Evolutionary conservation across 2,113 vertebrate species (phyloP).

Genomic region (Takifugu bimaculatus): DNA sequence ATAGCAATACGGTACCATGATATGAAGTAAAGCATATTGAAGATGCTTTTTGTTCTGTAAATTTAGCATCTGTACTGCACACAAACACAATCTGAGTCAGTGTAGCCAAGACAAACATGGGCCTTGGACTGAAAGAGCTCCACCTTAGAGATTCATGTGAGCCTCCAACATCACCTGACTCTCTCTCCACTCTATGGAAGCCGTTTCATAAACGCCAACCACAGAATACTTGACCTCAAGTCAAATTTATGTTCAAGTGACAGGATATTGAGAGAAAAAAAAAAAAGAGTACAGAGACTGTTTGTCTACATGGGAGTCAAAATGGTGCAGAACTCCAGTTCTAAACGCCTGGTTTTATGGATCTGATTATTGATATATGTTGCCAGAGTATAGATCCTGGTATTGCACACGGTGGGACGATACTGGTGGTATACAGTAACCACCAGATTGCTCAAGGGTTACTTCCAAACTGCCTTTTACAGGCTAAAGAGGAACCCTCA

Average conservation of each 20-base stretch:
- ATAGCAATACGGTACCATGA: constrained; percentile 4
- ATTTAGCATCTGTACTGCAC: constrained; percentile 14
- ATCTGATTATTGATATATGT: too few species aligned
- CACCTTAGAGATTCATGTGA: constrained; percentile 70
- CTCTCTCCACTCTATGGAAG: constrained; percentile 44
- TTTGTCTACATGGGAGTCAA: constrained; percentile 48
- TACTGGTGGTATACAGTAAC: too few species aligned
- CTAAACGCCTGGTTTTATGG: too few species aligned
- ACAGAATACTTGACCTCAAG: constrained; percentile 28
- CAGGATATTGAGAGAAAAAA: constrained; percentile 14
- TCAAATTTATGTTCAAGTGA: constrained; percentile 47
- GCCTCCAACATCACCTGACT: constrained; percentile 66
- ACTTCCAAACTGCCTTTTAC: constrained; percentile 66
- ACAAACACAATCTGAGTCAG: constrained; percentile 35
- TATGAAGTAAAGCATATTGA: constrained; percentile 35
- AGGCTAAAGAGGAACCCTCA: constrained; percentile 30
- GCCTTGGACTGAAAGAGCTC: constrained; percentile 54
- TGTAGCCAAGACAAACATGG: constrained; percentile 60
- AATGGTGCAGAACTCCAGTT: constrained; percentile 9
- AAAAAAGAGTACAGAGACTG: constrained; percentile 4
- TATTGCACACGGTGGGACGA: too few species aligned
- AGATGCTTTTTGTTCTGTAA: constrained; percentile 19
- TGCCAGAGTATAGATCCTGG: too few species aligned
- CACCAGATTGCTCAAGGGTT: constrained; percentile 33
- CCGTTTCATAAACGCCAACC: constrained; percentile 36